Base-by-base conservation (phyloP, 1,140 invertebrate species). In the Hycleus cichorii region DNA sequence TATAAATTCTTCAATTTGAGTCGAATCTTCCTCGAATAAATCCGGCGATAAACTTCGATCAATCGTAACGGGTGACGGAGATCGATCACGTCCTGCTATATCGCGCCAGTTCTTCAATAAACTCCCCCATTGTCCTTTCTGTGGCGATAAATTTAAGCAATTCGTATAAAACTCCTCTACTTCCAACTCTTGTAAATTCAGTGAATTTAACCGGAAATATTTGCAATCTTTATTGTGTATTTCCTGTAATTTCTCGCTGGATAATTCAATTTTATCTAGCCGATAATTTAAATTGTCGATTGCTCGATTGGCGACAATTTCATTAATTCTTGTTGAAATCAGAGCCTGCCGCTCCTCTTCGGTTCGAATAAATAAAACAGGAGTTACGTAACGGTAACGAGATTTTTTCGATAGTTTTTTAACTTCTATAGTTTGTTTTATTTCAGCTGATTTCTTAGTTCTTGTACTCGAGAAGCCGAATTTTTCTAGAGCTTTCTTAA, bases 41-140 rank as follows among this genome's bases (percentile, higher is more conserved):
- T 81, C 80, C 40, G 80, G 80, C 10, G 79, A 80, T 47, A 60
- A 46, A 69, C 74, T 71, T 52, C 49, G 47, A 10, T 51, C 24
- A 25, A 38, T 18, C 18, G 18, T 18, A 18, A 24, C 26, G 25
- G 12, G 49, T n/a, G 11, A 11, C 10, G 49, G 67, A 47, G 63
- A 68, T 46, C 45, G 60, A 11, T 70, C 67, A 63, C 70, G 61
- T n/a, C 67, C 68, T 39, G 65, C 53, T 12, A 69, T 74, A 43
- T 52, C 42, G 24, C 59, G 52, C 72, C 72, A 74, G 45, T 70
- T 60, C 60, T 66, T 74, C 39, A 74, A 62, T 44, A 71, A 63
- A 60, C 25, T 27, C 18, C 70, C 66, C 58, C 57, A 67, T 55
- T 61, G 57, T 40, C 27, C 11, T 48, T 9, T 55, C 45, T 6